Evolutionary conservation across 1,140 invertebrate genomes (phyloP).

Genomic region (Drusus annulatus): DNA sequence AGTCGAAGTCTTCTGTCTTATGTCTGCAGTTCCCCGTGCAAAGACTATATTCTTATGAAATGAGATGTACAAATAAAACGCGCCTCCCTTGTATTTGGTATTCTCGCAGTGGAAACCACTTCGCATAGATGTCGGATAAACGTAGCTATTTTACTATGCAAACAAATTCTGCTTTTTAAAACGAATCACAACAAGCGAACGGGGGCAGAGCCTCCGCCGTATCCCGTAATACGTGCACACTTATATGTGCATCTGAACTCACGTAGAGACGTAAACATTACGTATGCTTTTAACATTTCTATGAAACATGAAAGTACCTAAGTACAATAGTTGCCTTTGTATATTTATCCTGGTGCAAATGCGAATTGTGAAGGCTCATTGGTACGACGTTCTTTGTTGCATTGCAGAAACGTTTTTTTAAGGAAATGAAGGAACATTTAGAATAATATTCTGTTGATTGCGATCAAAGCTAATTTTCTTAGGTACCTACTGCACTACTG

Average conservation of each 20-base stretch:
- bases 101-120: slow-evolving; percentile 29
- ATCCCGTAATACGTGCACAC: background rate
- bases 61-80: slow-evolving; percentile 19
- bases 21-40: no score
- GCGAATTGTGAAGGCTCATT: no score
- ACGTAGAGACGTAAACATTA: slow-evolving; percentile 1
- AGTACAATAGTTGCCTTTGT: background rate
- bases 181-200: slow-evolving; percentile 42
- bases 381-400: no score
- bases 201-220: slow-evolving; percentile 11
- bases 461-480: no score
- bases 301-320: background rate
- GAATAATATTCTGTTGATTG: no score
- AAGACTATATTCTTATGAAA: slow-evolving; percentile 6
- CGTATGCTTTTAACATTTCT: no score
- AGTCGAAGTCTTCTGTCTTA: no score
- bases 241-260: background rate
- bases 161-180: slow-evolving; percentile 42
- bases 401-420: no score
- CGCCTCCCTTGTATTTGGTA: slow-evolving; percentile 17
- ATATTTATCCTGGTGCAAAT: background rate
- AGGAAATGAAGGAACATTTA: no score
- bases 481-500: no score
- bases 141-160: slow-evolving; percentile 31
- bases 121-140: slow-evolving; percentile 41